A percentile compares a stretch with the other conserved stretches of the same genome.
These are phyloP conservation scores for Ichneumoninae sp. DNA, from an alignment of 2,888 invertebrate species.

Conservation along the genomic window DNA sequence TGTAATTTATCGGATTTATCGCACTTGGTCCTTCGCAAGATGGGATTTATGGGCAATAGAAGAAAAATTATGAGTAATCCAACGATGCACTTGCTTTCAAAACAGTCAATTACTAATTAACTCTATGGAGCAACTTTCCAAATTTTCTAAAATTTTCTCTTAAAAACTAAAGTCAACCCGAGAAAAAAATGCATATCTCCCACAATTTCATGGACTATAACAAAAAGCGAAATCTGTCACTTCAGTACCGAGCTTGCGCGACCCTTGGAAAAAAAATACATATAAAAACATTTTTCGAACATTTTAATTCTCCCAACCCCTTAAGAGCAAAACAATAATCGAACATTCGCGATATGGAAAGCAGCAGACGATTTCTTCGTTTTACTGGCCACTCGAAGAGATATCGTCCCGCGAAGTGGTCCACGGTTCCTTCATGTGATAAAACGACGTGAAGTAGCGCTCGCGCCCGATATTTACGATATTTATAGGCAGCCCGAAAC, in stretches of 20 bases:
- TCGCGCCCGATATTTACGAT: slow-evolving; percentile 78
- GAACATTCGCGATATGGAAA: slow-evolving; percentile 28
- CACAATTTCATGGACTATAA: too few relatives aligned
- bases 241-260: background rate
- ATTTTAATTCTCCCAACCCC: too few relatives aligned
- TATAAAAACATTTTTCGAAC: too few relatives aligned
- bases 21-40: background rate
- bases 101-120: background rate
- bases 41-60: background rate
- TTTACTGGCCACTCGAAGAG: slow-evolving; percentile 30
- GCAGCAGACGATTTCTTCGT: slow-evolving; percentile 2
- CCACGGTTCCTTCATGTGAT: slow-evolving; percentile 27
- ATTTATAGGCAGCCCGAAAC: slow-evolving; percentile 82
- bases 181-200: too few relatives aligned
- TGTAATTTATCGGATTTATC: slow-evolving; percentile 13
- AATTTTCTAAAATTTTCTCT: background rate
- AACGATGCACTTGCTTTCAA: background rate
- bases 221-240: background rate
- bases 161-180: background rate
- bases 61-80: background rate
- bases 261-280: background rate
- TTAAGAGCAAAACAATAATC: slow-evolving; percentile 13
- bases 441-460: slow-evolving; percentile 47
- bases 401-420: slow-evolving; percentile 34
- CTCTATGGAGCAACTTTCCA: background rate